Base-by-base conservation (phyloP, 2,888 invertebrate genomes). In the Eupeodes latifasciatus region DNA sequence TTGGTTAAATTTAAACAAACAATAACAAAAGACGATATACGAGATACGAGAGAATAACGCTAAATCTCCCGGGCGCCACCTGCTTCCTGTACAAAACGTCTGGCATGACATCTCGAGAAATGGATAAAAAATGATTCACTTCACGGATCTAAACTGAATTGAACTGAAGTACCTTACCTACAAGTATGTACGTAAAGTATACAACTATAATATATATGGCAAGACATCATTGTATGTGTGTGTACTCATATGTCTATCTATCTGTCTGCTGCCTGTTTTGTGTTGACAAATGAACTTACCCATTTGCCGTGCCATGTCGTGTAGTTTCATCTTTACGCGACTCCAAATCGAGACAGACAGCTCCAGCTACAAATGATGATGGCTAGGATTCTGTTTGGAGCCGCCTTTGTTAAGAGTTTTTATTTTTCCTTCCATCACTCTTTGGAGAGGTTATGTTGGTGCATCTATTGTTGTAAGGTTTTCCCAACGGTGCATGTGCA, bases 251-350 rank as follows among this genome's bases (percentile, higher is more conserved):
- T 80, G 81, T 82, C 69, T 79, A 19, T 72, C 76, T 81, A 76
- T 77, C 76, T 83, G 83, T 71, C 87, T 76, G 71, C 67, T 83
- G 71, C 76, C 80, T 66, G 79, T 80, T 87, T 75, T 79, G 82
- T 79, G 82, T 80, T 87, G 86, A 87, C 86, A 87, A 83, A 87
- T 87, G 86, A 76, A 87, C 59, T 79, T 87, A 82, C 59, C 40
- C 81, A 36, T 72, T 51, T 51, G 51, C 76, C 72, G 47, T 86
- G 66, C 66, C 69, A 51, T 57, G 75, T 67, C 36, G 59, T 67
- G 12, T 59, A 76, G 69, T 51, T 61, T 74, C 19, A 47, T 55
- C 75, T 47, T 40, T 64, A 47, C 71, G 61, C 79, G 78, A 75
- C 75, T 71, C 14, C 72, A 78, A 14, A 34, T n/a, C 49, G 49